phyloP scores from a whole-genome alignment of 2,888 invertebrate genomes.

The Adineta ricciae region DNA sequence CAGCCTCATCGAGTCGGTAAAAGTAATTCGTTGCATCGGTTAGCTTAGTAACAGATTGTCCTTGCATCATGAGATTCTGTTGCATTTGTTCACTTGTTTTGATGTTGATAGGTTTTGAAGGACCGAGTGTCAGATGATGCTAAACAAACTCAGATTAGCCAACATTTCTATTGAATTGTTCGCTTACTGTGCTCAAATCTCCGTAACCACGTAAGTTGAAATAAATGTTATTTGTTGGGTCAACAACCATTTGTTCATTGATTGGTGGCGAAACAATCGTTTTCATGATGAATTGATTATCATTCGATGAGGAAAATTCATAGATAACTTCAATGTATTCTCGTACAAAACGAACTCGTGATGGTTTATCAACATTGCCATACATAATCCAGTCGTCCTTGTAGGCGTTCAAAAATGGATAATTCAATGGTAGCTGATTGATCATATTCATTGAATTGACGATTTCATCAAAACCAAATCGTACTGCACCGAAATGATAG shows the following conservation, averaged over 20 bases:
- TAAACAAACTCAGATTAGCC: neutral
- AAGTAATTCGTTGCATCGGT: neutral
- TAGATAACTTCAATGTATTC: neutral
- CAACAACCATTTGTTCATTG: neutral
- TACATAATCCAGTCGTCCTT: neutral
- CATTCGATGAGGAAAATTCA: neutral
- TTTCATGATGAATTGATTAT: neutral
- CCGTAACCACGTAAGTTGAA: slow-evolving; percentile 20
- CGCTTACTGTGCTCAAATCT: neutral
- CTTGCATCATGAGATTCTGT: neutral
- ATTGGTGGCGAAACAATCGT: neutral
- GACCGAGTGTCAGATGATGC: neutral
- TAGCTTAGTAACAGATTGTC: neutral
- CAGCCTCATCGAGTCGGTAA: neutral
- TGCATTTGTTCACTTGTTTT: neutral
- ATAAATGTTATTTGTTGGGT: slow-evolving; percentile 15
- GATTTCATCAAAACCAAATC: neutral
- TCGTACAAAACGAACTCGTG: neutral
- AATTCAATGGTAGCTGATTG: neutral
- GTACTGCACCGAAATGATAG: neutral
- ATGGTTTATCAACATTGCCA: neutral
- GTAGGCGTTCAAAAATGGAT: neutral
- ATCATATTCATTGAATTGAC: neutral
- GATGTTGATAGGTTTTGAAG: neutral
- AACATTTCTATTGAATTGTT: neutral